phyloP scores from a whole-genome alignment of 2,888 invertebrate species.

The Coelinius sp. region DNA sequence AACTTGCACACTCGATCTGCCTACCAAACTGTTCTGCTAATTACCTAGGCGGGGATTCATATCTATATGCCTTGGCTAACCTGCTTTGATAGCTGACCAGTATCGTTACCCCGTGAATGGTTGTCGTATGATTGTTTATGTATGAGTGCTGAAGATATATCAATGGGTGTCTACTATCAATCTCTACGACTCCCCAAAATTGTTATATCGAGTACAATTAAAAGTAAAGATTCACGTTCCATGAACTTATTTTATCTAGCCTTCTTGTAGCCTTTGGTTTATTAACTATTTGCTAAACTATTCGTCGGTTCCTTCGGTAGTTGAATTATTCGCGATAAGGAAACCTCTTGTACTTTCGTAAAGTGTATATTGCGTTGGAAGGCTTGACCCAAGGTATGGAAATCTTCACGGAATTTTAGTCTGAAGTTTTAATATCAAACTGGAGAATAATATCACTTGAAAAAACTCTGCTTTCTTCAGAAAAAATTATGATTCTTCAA shows the following conservation, averaged over 20 bases:
- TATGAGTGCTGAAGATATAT: not conserved
- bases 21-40: constrained; percentile 58
- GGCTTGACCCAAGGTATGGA: not conserved
- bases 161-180: constrained; percentile 7
- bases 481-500: not conserved
- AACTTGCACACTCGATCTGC: constrained; percentile 60
- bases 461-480: not conserved
- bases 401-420: not conserved
- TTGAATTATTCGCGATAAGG: not conserved
- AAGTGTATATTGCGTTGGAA: not conserved
- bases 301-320: constrained; percentile 14
- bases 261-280: not conserved
- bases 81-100: constrained; percentile 18
- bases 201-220: not conserved
- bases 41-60: constrained; percentile 59
- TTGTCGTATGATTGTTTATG: constrained; percentile 8
- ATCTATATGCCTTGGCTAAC: constrained; percentile 28
- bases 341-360: constrained; percentile 1
- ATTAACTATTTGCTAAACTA: constrained; percentile 16
- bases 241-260: constrained; percentile 1
- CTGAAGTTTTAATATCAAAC: not conserved
- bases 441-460: not conserved
- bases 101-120: not conserved
- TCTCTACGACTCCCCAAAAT: constrained; percentile 12
- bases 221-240: not conserved